These are phyloP conservation scores for Lutjanus argentimaculatus DNA, from an alignment of 2,797 vertebrate genomes.

Conservation along the genomic window DNA sequence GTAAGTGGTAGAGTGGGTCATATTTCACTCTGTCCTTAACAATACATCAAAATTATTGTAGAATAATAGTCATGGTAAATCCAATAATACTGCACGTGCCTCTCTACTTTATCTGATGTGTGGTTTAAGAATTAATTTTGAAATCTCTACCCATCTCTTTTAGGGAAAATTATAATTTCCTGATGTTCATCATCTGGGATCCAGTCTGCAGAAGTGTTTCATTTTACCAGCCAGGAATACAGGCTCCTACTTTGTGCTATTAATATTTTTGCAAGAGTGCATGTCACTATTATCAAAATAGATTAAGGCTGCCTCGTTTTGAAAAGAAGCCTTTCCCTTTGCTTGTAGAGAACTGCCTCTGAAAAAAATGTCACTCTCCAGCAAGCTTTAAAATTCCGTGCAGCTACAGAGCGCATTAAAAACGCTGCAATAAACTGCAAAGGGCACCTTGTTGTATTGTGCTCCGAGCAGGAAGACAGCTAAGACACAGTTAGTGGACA, in stretches of 20 bases:
- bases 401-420: conserved; percentile 57
- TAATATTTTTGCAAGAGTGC: conserved; percentile 54
- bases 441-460: conserved; percentile 75
- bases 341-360: conserved; percentile 20
- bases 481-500: conserved; percentile 76
- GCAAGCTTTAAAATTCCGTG: conserved; percentile 58
- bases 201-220: conserved; percentile 45
- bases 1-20: not conserved
- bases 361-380: conserved; percentile 31
- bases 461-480: conserved; percentile 79
- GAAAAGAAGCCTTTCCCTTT: conserved; percentile 25
- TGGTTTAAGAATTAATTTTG: conserved; percentile 53
- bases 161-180: conserved; percentile 59
- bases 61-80: conserved; percentile 44
- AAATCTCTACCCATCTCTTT: conserved; percentile 54
- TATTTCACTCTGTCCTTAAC: conserved; percentile 14
- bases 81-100: conserved; percentile 30
- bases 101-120: conserved; percentile 52
- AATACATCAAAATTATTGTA: conserved; percentile 20
- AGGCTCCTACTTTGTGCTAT: conserved; percentile 56
- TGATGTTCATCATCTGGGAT: conserved; percentile 58
- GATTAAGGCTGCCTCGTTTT: conserved; percentile 47
- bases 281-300: conserved; percentile 63
- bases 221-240: conserved; percentile 49
- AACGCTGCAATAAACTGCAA: conserved; percentile 58